phyloP scores from a whole-genome alignment of 2,113 vertebrate species.

The Lamprotornis superbus region DNA sequence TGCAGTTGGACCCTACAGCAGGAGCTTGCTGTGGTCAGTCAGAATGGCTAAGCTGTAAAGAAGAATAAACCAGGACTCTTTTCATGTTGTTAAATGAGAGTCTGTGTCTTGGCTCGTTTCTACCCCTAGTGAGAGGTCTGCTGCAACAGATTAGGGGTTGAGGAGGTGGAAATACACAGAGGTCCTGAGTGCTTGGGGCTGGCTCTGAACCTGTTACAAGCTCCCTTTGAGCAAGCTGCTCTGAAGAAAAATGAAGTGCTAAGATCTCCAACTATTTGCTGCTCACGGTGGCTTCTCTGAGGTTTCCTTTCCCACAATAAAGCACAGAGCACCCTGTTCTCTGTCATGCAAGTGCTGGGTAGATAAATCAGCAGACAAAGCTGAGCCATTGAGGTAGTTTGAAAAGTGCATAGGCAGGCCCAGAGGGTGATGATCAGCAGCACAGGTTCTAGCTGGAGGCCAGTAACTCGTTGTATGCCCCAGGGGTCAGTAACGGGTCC shows the following conservation, averaged over 20 bases:
- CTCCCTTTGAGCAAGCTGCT: rapidly evolving
- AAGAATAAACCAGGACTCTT: no score
- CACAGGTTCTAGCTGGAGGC: not conserved
- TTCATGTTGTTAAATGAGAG: no score
- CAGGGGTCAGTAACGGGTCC: not conserved
- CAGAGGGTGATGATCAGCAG: not conserved
- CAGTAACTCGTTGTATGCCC: rapidly evolving
- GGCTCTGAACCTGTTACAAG: not conserved
- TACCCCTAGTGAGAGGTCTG: no score
- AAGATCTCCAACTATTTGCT: not conserved
- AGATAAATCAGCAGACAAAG: not conserved
- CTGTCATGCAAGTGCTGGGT: not conserved
- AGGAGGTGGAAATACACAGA: not conserved
- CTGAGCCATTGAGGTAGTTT: not conserved
- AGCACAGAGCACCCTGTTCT: not conserved
- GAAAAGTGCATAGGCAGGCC: not conserved
- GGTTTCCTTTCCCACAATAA: slow-evolving; percentile 37
- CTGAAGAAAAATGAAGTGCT: not conserved
- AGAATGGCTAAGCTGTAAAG: no score
- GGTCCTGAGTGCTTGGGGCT: not conserved
- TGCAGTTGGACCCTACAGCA: no score
- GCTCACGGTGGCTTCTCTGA: not conserved
- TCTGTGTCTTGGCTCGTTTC: no score
- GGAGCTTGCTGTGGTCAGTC: no score
- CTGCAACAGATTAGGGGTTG: no score